Conservation (phyloP, 2,113 vertebrate species). For the Antigone vipio region DNA sequence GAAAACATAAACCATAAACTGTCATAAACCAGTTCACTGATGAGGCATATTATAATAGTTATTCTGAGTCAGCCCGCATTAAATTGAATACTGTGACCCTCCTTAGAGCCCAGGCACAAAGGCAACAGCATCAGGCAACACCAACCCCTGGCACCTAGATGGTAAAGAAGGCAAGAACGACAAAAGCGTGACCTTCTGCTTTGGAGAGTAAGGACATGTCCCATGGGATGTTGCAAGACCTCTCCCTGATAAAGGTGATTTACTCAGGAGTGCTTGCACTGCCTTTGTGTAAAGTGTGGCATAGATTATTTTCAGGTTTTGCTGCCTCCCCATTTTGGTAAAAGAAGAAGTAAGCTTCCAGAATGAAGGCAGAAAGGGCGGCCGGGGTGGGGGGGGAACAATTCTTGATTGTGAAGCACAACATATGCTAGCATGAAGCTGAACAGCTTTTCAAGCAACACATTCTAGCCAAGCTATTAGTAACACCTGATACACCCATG, state of each 20-base stretch:
- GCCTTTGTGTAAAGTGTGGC: background rate
- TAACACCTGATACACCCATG: constrained; percentile 58
- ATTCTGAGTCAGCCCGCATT: background rate
- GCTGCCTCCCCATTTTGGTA: background rate
- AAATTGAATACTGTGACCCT: background rate
- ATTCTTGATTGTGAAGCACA: background rate
- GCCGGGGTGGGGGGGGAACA: background rate
- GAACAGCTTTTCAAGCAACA: constrained; percentile 41
- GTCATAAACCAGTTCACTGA: background rate
- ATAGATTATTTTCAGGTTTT: background rate
- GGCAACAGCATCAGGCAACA: background rate
- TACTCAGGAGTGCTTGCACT: background rate
- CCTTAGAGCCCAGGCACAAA: background rate
- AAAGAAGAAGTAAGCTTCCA: background rate
- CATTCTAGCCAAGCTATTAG: constrained; percentile 58
- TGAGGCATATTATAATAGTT: background rate
- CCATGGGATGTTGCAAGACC: background rate
- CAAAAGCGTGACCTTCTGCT: background rate
- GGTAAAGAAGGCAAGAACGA: background rate
- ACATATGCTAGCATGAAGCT: constrained; percentile 22
- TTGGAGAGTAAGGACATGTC: background rate
- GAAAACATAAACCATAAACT: background rate
- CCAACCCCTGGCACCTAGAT: background rate
- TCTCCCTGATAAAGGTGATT: background rate
- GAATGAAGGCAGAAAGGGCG: background rate